These are phyloP conservation scores for Aphaenogaster rudis DNA, from an alignment of 1,140 invertebrate genomes.

Conservation along the genomic window DNA sequence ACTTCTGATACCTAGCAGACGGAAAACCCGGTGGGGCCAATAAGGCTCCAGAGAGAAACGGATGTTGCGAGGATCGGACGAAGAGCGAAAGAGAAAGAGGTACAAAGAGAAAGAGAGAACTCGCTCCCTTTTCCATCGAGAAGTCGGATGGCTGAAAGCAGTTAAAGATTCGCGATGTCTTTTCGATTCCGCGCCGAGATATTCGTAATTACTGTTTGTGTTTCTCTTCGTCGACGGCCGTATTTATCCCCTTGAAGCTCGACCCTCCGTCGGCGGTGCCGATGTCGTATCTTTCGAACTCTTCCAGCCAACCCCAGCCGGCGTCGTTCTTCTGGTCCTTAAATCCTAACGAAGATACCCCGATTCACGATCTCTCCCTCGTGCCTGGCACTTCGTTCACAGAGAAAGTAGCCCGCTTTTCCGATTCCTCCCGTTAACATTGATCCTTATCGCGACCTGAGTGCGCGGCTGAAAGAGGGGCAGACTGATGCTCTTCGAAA, in stretches of 20 bases:
- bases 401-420: slow-evolving; percentile 44
- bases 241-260: slow-evolving; percentile 72
- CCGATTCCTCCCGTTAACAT: slow-evolving; percentile 63
- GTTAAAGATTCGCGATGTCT: slow-evolving; percentile 87
- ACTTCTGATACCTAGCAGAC: slow-evolving; percentile 72
- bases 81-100: slow-evolving; percentile 34
- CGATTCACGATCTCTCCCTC: slow-evolving; percentile 72
- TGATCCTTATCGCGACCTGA: slow-evolving; percentile 70
- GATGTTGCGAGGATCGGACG: slow-evolving; percentile 53
- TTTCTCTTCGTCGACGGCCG: slow-evolving; percentile 83
- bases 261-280: slow-evolving; percentile 62
- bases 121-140: slow-evolving; percentile 64
- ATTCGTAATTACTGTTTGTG: slow-evolving; percentile 88
- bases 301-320: slow-evolving; percentile 68
- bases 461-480: slow-evolving; percentile 51
- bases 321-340: slow-evolving; percentile 60
- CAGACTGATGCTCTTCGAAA: slow-evolving; percentile 54
- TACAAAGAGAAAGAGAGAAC: slow-evolving; percentile 53
- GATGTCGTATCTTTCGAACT: slow-evolving; percentile 79
- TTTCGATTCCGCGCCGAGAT: slow-evolving; percentile 86
- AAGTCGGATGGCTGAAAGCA: slow-evolving; percentile 79
- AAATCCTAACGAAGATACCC: slow-evolving; percentile 64
- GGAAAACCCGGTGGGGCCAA: slow-evolving; percentile 73
- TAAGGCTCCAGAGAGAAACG: slow-evolving; percentile 45
- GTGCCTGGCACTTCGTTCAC: slow-evolving; percentile 20